Base-by-base conservation (phyloP, 1,140 invertebrate species). In the Centruroides sculpturatus region DNA sequence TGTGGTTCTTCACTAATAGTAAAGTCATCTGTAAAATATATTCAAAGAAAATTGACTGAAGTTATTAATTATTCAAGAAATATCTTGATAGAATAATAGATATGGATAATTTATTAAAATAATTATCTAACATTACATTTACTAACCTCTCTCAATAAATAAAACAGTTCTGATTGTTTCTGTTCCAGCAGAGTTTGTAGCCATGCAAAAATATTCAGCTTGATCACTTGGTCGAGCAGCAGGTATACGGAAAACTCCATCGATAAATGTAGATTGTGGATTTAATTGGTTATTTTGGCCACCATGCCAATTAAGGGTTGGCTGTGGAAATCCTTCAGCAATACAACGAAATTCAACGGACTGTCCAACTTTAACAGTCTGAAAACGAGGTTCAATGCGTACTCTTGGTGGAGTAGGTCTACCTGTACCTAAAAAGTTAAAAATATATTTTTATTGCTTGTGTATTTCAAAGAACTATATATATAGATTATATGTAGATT, bases 161-260 rank as follows among this genome's bases (percentile, higher is more conserved):
- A 92, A 73, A 52, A 81, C 77, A 0, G 84, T 81, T 36, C 76
- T 75, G 23, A 78, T 72, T 58, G 80, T 77, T 59, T 78, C 74
- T 3, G 70, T 68, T 8, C 85, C 86, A 34, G 74, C 70, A 0
- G 71, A 66, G 71, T 87, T 91, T n/a, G 76, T 77, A 3, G 83
- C 88, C 35, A 80, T 78, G 68, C 89, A 95, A 69, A 82, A 81
- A 69, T 95, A 97, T 67, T 85, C 82, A 8, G 83, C 87, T 67
- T 85, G 83, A 67, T 88, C 84, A 35, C 77, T 77, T 59, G 77
- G 78, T 6, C 72, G 71, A 0, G 80, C 85, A 66, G 77, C 69
- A 48, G 76, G 69, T 61, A 87, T 79, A 61, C 76, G 71, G 72
- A 86, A 79, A 13, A 81, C 64, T 48, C 81, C 81, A 65, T 80